Percentiles rank a stretch among this genome's conserved stretches.
Conservation (phyloP, 2,797 vertebrate species). For the Ctenopoma kingsleyae region DNA sequence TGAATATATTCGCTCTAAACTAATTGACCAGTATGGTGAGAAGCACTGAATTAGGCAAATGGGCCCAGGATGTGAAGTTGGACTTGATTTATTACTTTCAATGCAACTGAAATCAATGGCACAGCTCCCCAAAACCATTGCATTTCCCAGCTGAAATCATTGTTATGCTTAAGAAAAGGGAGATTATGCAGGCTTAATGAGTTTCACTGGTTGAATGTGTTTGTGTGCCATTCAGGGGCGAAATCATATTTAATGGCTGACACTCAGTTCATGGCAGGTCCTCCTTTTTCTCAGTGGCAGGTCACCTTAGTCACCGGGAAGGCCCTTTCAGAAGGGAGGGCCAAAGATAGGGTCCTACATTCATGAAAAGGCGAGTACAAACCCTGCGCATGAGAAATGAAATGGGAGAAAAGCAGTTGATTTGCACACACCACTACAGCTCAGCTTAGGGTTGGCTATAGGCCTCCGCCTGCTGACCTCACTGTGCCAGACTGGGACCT, state of each 20-base stretch:
- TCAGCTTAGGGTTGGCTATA: conserved; percentile 69
- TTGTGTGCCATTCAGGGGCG: conserved; percentile 84
- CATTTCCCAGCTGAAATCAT: conserved; percentile 89
- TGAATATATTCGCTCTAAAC: conserved; percentile 89
- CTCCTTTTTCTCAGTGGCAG: conserved; percentile 84
- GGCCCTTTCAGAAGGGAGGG: conserved; percentile 79
- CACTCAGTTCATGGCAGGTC: conserved; percentile 84
- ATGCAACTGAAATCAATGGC: conserved; percentile 88
- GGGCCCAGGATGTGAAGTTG: conserved; percentile 86
- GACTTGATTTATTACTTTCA: conserved; percentile 91
- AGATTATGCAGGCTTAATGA: conserved; percentile 89
- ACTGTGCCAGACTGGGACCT: conserved; percentile 80
- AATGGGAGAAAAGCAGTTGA: conserved; percentile 79
- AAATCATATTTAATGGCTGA: conserved; percentile 91
- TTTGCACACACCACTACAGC: conserved; percentile 80
- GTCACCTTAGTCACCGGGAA: conserved; percentile 82
- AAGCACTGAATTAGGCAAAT: conserved; percentile 87
- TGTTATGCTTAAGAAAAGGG: conserved; percentile 88
- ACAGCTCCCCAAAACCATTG: conserved; percentile 82
- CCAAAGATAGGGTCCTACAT: conserved; percentile 79
- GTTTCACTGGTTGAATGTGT: conserved; percentile 86
- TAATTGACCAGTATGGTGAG: conserved; percentile 88
- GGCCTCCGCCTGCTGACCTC: conserved; percentile 76
- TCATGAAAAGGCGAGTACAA: conserved; percentile 82
- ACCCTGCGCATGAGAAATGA: conserved; percentile 81